phyloP scores from a whole-genome alignment of 2,113 vertebrate species.

The Nothobranchius furzeri region DNA sequence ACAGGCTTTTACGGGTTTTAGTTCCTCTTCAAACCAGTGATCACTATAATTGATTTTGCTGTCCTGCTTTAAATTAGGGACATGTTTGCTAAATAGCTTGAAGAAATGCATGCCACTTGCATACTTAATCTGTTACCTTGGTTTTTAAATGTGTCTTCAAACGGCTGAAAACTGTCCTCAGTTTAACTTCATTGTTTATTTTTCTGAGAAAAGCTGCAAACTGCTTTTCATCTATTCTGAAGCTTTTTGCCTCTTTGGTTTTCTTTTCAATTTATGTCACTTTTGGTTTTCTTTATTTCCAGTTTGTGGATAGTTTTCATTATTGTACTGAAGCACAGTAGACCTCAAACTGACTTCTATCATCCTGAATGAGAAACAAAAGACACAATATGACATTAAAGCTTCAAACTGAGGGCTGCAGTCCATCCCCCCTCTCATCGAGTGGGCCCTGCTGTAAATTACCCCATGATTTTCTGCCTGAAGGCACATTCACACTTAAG shows the following conservation, averaged over 20 bases:
- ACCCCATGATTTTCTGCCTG: slow-evolving; percentile 78
- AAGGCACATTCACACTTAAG: slow-evolving; percentile 77
- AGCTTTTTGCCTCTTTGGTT: too few relatives aligned
- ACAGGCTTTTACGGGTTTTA: slow-evolving; percentile 37
- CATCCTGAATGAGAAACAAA: slow-evolving; percentile 23
- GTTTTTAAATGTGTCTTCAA: too few relatives aligned
- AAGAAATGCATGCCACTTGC: too few relatives aligned
- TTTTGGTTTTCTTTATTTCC: not conserved
- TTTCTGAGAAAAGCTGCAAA: not conserved
- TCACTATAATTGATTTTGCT: not conserved
- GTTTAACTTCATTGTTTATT: not conserved
- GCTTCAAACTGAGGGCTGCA: slow-evolving; percentile 15
- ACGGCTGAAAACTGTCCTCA: too few relatives aligned
- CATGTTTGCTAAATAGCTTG: too few relatives aligned
- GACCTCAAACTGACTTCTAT: not conserved
- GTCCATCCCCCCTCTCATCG: slow-evolving; percentile 42
- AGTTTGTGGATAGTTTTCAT: not conserved
- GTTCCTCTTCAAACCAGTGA: not conserved
- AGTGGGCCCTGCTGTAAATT: slow-evolving; percentile 66
- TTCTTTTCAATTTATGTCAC: not conserved
- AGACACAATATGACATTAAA: slow-evolving; percentile 33
- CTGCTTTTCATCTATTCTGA: too few relatives aligned
- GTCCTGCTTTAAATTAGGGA: too few relatives aligned
- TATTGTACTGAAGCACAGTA: not conserved
- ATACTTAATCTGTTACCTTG: too few relatives aligned